phyloP scores from a whole-genome alignment of 2,113 vertebrate genomes.

The Thomomys bottae region DNA sequence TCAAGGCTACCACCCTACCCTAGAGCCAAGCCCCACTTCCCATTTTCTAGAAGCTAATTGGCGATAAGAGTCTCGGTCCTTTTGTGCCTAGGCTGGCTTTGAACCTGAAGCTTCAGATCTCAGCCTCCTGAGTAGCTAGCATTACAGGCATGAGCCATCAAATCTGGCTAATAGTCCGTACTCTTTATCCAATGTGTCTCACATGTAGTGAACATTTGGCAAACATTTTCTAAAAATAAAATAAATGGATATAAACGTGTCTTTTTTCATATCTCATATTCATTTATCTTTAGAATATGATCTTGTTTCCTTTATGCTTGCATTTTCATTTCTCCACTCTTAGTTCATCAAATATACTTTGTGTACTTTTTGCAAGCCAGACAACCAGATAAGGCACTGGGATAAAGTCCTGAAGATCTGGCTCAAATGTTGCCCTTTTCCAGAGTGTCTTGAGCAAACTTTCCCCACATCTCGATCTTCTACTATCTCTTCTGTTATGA shows the following conservation, averaged over 20 bases:
- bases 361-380: conserved; percentile 25
- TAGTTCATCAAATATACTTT: conserved; percentile 43
- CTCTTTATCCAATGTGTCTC: background rate
- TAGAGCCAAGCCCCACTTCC: too few relatives aligned
- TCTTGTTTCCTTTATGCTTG: conserved; percentile 34
- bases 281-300: conserved; percentile 29
- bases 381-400: background rate
- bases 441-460: background rate
- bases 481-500: background rate
- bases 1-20: too few relatives aligned
- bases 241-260: conserved; percentile 29
- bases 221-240: conserved; percentile 3
- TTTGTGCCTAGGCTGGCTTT: too few relatives aligned
- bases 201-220: background rate
- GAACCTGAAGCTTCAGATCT: too few relatives aligned
- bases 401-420: background rate
- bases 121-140: too few relatives aligned
- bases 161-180: too few relatives aligned
- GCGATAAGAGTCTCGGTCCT: too few relatives aligned
- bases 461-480: background rate
- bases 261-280: conserved; percentile 1
- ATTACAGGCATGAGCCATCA: too few relatives aligned
- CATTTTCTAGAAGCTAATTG: too few relatives aligned
- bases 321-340: conserved; percentile 37
- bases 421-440: background rate